Evolutionary conservation across 2,888 invertebrate genomes (phyloP).

Genomic region (Platerodrilus igneus): DNA sequence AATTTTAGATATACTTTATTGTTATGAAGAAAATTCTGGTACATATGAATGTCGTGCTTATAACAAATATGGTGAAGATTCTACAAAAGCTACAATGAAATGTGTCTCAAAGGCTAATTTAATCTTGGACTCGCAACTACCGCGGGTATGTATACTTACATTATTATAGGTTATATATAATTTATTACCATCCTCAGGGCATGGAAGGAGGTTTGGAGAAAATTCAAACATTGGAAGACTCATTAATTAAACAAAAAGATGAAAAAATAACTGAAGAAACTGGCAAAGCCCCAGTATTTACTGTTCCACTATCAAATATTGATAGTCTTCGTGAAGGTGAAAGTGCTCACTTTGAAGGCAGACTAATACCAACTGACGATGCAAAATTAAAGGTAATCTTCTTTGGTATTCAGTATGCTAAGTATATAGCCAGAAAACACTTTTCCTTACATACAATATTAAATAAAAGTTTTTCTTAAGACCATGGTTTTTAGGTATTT

Average conservation of each 20-base stretch:
- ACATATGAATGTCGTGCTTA: constrained; percentile 89
- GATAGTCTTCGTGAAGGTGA: constrained; percentile 86
- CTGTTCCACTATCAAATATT: constrained; percentile 81
- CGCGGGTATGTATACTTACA: constrained; percentile 59
- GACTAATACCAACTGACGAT: constrained; percentile 85
- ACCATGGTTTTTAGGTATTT: too few relatives aligned
- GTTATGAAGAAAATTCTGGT: constrained; percentile 94
- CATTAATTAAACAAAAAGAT: constrained; percentile 72
- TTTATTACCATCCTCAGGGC: constrained; percentile 52
- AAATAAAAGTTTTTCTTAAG: too few relatives aligned
- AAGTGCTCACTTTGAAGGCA: constrained; percentile 86
- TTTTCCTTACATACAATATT: too few relatives aligned
- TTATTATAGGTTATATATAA: neutral
- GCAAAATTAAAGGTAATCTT: constrained; percentile 64
- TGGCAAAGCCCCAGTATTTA: constrained; percentile 86
- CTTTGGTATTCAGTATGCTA: too few relatives aligned
- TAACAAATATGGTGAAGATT: constrained; percentile 86
- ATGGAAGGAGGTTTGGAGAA: constrained; percentile 95
- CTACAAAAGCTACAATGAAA: constrained; percentile 77
- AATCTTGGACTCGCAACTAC: constrained; percentile 88
- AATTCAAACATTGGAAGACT: constrained; percentile 87
- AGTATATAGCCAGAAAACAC: too few relatives aligned
- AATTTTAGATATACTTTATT: constrained; percentile 90
- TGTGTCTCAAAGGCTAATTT: constrained; percentile 86
- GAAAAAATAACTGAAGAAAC: constrained; percentile 68